Evolutionary conservation across 2,888 invertebrate species (phyloP), one percentile per base, ranked within the genome.

Genomic region (Lottia gigantea): DNA sequence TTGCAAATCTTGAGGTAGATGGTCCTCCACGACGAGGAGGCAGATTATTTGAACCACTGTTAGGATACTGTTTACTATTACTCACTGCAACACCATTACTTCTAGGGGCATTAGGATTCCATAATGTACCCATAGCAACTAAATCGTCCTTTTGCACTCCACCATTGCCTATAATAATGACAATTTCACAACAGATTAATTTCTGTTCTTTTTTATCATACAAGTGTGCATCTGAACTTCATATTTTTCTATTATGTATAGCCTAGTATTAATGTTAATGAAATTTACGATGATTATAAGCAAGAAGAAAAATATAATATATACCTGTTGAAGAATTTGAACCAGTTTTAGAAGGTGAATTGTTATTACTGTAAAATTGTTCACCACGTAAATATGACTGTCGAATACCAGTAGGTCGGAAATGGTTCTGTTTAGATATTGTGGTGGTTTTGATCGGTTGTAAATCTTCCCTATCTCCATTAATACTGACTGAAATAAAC

Each of bases 41-140:
- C 3, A 23, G 19, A 23, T 12, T 55, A 16, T 11, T 55, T 8
- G 55, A 23, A 11, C 11, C 55, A 8, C 19, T 8, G 23, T 55
- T 55, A 23, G 23, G 19, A 55, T 19, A 55, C 11, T 55, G 23
- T 2, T 11, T 19, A 23, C 14, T 55, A 23, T 55, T 55, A 23
- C 19, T 23, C 23, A 23, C 19, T 23, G 23, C 19, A 19, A 55
- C 14, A 55, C 19, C 19, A 14, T 55, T 55, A 19, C 23, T 55
- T 12, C 12, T 40, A 11, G 64, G 31, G 25, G 62, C 15, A 71
- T 79, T 82, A 26, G 83, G 83, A 71, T 78, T 83, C 82, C 83
- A 85, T 31, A 84, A 67, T 46, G 84, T 84, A 67, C 83, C 84
- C 83, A 82, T 85, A 61, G 85, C 84, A 72, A 85, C 80, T 45